A percentile compares a stretch with the other conserved stretches of the same genome.
These are phyloP conservation scores for Cydia strobilella DNA, from an alignment of 1,140 invertebrate species.

Conservation along the genomic window DNA sequence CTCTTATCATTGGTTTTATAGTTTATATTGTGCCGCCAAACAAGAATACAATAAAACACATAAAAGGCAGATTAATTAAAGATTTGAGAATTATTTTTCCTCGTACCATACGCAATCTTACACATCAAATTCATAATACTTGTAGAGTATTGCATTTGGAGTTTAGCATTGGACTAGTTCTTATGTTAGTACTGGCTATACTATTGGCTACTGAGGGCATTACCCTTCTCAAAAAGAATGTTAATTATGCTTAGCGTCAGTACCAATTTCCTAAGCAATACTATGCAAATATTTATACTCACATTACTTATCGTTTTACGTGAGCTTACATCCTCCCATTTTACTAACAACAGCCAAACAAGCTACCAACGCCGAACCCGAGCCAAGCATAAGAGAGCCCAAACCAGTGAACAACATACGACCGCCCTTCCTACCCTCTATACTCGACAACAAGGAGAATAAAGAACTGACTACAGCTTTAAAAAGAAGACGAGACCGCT, in stretches of 20 bases:
- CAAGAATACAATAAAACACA: too few relatives aligned
- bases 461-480: constrained; percentile 62
- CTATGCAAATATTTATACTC: neutral
- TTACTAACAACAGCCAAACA: constrained; percentile 65
- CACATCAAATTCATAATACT: neutral
- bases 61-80: too few relatives aligned
- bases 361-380: constrained; percentile 50
- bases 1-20: neutral
- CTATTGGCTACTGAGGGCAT: neutral
- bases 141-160: neutral
- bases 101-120: neutral
- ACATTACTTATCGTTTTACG: constrained; percentile 34
- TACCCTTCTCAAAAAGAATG: neutral
- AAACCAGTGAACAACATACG: constrained; percentile 53
- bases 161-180: neutral
- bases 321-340: constrained; percentile 42
- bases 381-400: constrained; percentile 40
- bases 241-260: neutral
- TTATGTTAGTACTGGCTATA: neutral
- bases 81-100: neutral
- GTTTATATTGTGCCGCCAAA: neutral
- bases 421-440: constrained; percentile 50
- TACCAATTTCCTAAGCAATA: neutral
- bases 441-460: constrained; percentile 64
- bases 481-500: constrained; percentile 62